Base-by-base conservation (phyloP, 2,113 vertebrate species). In the Corapipo altera region DNA sequence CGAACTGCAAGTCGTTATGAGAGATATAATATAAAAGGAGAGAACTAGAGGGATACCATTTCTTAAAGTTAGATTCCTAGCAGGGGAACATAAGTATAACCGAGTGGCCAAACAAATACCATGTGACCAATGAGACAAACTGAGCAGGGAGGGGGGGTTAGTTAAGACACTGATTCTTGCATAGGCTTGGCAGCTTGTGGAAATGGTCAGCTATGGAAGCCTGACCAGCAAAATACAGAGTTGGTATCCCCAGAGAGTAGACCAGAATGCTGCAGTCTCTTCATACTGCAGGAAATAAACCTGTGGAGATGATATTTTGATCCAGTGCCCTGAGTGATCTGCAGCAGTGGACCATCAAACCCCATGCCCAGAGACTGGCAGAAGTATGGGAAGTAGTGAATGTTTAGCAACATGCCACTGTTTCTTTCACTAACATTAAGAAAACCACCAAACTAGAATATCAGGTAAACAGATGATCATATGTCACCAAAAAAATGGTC, bases 221-320 rank as follows among this genome's bases (percentile, higher is more conserved):
- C 24, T 46, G 33, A 69, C 22, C 26, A 69, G 33, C 8, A n/a
- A 51, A 72, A 69, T 23, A 21, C 0, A 0, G 26, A 1, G 4
- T 32, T 83, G 35, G 44, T 26, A 37, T 35, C 10, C 28, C 20
- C 28, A 69, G 43, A 55, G 24, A 75, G 3, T 59, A 3, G 26
- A 55, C 22, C 16, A 33, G 27, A 37, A 65, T 52, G 15, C 21
- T 58, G 37, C 10, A 66, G 11, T 13, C 51, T 76, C 64, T 71
- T 16, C 32, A 41, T 19, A 26, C 23, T 24, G 16, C 37, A 44
- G 26, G 23, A 59, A 22, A 9, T 55, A 72, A 61, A 73, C 24
- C 37, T 57, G 23, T 30, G 54, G 48, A n/a, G 20, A 30, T 2
- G 6, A 23, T 28, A 27, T 61, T 71, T 77, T 61, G 28, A 55